Conservation (phyloP, 1,140 invertebrate genomes). For the Periplaneta americana region DNA sequence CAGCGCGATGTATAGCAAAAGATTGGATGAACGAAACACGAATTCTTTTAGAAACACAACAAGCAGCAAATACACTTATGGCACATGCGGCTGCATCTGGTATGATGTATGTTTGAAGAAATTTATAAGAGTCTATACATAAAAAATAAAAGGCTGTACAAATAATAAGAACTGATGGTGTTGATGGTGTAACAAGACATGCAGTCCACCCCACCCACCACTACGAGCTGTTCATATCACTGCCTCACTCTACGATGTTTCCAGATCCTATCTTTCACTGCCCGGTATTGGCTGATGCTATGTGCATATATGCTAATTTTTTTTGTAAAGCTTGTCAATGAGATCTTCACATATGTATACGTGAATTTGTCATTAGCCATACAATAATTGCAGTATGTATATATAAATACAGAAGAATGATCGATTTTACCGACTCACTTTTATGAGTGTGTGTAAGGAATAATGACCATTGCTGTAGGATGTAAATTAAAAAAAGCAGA, state of each 20-base stretch:
- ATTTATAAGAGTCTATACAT: not conserved
- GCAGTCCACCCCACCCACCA: not conserved
- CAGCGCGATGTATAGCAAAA: constrained; percentile 68
- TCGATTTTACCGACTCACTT: not conserved
- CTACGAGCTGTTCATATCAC: not conserved
- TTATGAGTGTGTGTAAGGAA: not conserved
- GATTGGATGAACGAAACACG: constrained; percentile 85
- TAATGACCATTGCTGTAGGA: not conserved
- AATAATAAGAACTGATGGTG: not conserved
- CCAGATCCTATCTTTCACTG: not conserved
- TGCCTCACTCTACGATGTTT: not conserved
- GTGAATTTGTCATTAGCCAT: not conserved
- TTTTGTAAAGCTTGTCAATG: not conserved
- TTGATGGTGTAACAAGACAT: not conserved
- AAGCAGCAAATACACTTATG: constrained; percentile 80
- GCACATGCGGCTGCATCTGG: constrained; percentile 74
- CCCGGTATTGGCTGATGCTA: not conserved
- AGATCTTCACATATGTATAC: not conserved
- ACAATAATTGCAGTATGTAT: not conserved
- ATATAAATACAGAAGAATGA: not conserved
- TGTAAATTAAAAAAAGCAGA: not conserved
- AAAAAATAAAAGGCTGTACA: not conserved
- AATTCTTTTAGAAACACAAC: constrained; percentile 81
- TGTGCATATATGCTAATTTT: not conserved
- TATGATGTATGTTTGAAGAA: constrained; percentile 54